Evolutionary conservation across 2,888 invertebrate genomes (phyloP).

Genomic region (Stratiomys singularior): DNA sequence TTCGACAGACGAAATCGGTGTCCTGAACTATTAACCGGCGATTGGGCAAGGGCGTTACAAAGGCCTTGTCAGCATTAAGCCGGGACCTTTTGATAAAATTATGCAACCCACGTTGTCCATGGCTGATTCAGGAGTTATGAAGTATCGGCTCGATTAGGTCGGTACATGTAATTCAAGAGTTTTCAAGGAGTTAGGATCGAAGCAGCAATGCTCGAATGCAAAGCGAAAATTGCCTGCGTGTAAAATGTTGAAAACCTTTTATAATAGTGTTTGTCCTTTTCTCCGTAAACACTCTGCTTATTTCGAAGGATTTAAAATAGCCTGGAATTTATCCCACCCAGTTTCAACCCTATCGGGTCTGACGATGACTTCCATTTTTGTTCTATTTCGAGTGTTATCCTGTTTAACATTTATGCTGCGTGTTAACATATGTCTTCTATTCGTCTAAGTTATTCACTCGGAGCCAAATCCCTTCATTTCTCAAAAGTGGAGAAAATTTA

Average conservation of each 20-base stretch:
- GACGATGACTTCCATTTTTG: too few relatives aligned
- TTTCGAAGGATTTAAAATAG: too few relatives aligned
- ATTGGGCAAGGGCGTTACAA: slow-evolving; percentile 4
- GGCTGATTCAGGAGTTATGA: background rate
- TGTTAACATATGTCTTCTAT: slow-evolving; percentile 26
- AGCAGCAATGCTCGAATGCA: too few relatives aligned
- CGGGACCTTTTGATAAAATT: background rate
- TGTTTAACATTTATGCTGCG: slow-evolving; percentile 38
- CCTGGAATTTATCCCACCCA: too few relatives aligned
- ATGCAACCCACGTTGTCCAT: background rate
- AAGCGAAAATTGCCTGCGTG: too few relatives aligned
- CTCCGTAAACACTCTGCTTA: too few relatives aligned
- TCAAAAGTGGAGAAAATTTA: slow-evolving; percentile 20
- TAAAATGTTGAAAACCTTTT: too few relatives aligned
- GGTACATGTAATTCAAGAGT: too few relatives aligned
- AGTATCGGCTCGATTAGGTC: too few relatives aligned
- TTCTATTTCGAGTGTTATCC: slow-evolving; percentile 7
- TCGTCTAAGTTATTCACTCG: background rate
- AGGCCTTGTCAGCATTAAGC: slow-evolving; percentile 9
- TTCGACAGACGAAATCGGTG: background rate
- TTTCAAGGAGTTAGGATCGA: too few relatives aligned
- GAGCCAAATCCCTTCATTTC: background rate
- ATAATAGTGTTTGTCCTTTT: too few relatives aligned
- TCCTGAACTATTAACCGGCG: slow-evolving; percentile 17
- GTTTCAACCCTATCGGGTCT: too few relatives aligned